Conservation (phyloP, 92 coral and sea anemone genomes). For the Galaxea fascicularis region DNA sequence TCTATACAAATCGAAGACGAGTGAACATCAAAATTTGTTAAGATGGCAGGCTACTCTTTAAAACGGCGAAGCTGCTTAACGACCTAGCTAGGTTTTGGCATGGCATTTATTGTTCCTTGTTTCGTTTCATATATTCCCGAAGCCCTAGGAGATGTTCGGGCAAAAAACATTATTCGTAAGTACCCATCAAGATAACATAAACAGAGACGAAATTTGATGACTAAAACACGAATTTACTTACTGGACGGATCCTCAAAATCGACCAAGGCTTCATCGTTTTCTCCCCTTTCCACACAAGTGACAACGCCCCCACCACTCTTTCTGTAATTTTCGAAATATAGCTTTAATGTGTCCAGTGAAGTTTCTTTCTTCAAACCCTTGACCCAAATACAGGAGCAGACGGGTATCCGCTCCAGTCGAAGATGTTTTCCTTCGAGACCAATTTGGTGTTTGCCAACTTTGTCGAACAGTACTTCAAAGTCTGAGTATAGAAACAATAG, state of each 20-base stretch:
- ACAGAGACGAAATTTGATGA: too few relatives aligned
- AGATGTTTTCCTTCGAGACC: slow-evolving; percentile 47
- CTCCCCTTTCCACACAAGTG: slow-evolving; percentile 37
- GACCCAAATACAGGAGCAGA: slow-evolving; percentile 63
- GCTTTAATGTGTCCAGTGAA: slow-evolving; percentile 47
- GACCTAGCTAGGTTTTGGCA: too few relatives aligned
- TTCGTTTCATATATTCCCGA: too few relatives aligned
- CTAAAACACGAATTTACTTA: background rate
- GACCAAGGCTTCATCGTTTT: slow-evolving; percentile 53
- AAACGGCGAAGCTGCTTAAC: too few relatives aligned
- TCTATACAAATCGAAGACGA: too few relatives aligned
- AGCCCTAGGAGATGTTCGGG: too few relatives aligned
- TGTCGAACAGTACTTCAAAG: slow-evolving; percentile 2
- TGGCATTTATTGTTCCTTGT: too few relatives aligned
- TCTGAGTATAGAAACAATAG: background rate
- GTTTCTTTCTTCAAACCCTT: slow-evolving; percentile 46
- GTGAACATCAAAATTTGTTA: too few relatives aligned
- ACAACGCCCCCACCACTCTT: slow-evolving; percentile 68
- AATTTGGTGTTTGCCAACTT: slow-evolving; percentile 29
- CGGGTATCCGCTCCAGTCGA: slow-evolving; percentile 54
- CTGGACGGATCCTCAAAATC: slow-evolving; percentile 63
- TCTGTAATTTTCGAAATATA: slow-evolving; percentile 64
- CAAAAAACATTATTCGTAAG: too few relatives aligned
- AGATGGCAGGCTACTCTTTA: too few relatives aligned
- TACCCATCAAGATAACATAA: too few relatives aligned